These are phyloP conservation scores for Dicranocentrus wangi DNA, from an alignment of 2,888 invertebrate species.

Conservation along the genomic window DNA sequence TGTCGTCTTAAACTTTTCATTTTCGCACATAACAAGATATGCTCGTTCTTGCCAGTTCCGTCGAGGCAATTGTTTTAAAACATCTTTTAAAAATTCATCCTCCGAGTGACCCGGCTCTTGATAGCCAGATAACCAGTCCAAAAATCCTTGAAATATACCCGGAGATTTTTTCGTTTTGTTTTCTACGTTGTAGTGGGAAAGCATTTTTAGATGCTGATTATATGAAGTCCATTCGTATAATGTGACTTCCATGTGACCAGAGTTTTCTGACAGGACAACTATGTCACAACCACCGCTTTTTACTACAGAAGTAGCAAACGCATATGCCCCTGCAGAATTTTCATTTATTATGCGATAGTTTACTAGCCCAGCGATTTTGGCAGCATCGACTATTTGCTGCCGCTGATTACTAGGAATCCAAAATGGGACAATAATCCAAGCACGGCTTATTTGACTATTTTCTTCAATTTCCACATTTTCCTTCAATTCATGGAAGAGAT, in stretches of 20 bases:
- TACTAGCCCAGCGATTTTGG: background rate
- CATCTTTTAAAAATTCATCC: too few species aligned
- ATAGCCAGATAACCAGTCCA: too few species aligned
- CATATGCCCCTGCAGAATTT: slow-evolving; percentile 1
- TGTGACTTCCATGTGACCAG: slow-evolving; percentile 1
- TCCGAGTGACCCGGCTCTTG: too few species aligned
- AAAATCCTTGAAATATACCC: background rate
- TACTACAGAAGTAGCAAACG: background rate
- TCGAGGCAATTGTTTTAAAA: too few species aligned
- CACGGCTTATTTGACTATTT: background rate
- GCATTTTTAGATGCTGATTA: background rate
- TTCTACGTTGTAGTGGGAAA: background rate
- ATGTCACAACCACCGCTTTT: background rate
- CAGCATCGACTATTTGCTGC: background rate
- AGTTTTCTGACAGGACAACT: slow-evolving; percentile 19
- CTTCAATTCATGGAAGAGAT: background rate
- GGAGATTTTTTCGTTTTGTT: background rate
- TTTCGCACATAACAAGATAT: too few species aligned
- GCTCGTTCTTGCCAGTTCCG: too few species aligned
- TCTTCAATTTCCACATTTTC: background rate
- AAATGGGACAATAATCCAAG: slow-evolving; percentile 5
- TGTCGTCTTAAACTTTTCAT: too few species aligned
- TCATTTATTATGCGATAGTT: background rate
- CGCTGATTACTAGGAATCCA: slow-evolving; percentile 14
- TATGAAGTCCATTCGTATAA: background rate